These are phyloP conservation scores for Cyclura pinguis DNA, from an alignment of 2,797 vertebrate genomes.

Conservation along the genomic window DNA sequence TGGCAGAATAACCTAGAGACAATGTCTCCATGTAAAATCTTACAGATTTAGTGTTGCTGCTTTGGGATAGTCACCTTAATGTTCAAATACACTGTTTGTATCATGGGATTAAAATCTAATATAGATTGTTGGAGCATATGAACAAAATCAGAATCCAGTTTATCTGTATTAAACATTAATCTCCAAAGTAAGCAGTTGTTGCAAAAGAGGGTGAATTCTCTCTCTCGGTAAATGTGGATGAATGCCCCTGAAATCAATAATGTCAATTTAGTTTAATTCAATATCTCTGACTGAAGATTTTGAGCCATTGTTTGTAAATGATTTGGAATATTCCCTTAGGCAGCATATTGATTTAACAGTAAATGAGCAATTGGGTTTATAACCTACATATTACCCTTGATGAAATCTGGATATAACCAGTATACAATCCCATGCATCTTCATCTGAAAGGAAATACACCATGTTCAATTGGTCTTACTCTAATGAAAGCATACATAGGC, in stretches of 20 bases:
- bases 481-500: not conserved
- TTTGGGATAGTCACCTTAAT: not conserved
- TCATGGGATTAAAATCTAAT: not conserved
- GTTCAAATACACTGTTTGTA: not conserved
- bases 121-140: not conserved
- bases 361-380: slow-evolving; percentile 32
- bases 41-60: not conserved
- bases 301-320: slow-evolving; percentile 60
- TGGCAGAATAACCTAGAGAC: not conserved
- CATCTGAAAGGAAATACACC: not conserved
- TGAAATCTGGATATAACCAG: not conserved
- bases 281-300: slow-evolving; percentile 47
- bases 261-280: slow-evolving; percentile 54
- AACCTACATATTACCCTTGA: slow-evolving; percentile 2
- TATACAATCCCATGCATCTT: not conserved
- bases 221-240: slow-evolving; percentile 32
- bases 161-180: slow-evolving; percentile 34
- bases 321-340: slow-evolving; percentile 65
- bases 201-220: slow-evolving; percentile 40
- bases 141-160: not conserved
- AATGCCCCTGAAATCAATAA: slow-evolving; percentile 58
- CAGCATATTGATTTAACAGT: slow-evolving; percentile 62
- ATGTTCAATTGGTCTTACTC: not conserved
- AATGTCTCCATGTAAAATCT: not conserved
- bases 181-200: not conserved